Base-by-base conservation (phyloP, 2,888 invertebrate genomes). In the Elysia crispata region DNA sequence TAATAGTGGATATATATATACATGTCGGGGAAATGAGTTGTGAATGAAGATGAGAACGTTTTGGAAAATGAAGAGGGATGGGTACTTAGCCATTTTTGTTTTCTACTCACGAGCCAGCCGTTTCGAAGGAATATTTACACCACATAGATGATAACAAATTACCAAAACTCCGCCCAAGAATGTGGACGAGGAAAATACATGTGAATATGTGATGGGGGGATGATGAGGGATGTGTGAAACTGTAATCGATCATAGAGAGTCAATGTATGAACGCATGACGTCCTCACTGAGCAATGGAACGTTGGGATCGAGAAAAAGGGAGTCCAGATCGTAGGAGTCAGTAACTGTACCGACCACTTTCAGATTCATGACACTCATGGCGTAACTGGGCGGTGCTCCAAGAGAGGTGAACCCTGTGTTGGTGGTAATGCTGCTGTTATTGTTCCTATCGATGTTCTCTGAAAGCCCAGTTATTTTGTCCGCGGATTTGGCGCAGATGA, bases 371-470 rank as follows among this genome's bases (percentile, higher is more conserved):
- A 25, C 30, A 67, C 30, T 76, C 30, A n/a, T 31, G 31, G 64
- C 41, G 18, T 49, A 41, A 41, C 49, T 75, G 3, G 28, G 49
- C 1, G 49, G 33, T 15, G 62, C 64, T 20, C 49, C 64, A 15
- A 28, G 11, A 23, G 62, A 62, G 30, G 15, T 49, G 13, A 0
- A 28, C 6, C n/a, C 18, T 69, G 33, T 70, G 64, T 72, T 78
- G 69, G n/a, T 30, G 49, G n/a, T 31, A n/a, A 30, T 30, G 72
- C 50, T 62, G 77, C 60, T 77, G 78, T 73, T 78, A 28, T 73
- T 78, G 66, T 72, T 78, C 23, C 23, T 18, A 50, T 50, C 54
- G 60, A 0, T 57, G 41, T 23, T 70, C 0, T 25, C 20, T 54
- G 50, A 41, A 28, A 33, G 13, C 23, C n/a, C 60, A 60, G 60